Evolutionary conservation across 2,113 vertebrate species (phyloP).

Genomic region (Sander lucioperca): DNA sequence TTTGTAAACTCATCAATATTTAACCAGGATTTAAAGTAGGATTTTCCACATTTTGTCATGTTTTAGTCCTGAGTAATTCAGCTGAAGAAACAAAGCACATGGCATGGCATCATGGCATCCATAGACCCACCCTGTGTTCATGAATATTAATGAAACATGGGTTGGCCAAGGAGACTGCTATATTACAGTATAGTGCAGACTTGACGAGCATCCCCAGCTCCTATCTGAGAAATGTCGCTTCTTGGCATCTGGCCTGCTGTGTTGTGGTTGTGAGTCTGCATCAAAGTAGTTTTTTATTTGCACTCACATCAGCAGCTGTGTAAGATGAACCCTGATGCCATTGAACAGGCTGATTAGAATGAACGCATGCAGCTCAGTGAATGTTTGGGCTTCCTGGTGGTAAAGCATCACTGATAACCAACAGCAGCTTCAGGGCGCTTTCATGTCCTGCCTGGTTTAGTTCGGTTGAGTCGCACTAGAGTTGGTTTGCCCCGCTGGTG

Average conservation of each 20-base stretch:
- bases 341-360: slow-evolving; percentile 33
- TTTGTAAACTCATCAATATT: slow-evolving; percentile 39
- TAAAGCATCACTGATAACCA: slow-evolving; percentile 21
- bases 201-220: not conserved
- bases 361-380: not conserved
- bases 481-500: too few species aligned
- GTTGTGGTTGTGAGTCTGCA: not conserved
- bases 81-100: slow-evolving; percentile 6
- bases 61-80: slow-evolving; percentile 15
- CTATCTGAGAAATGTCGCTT: not conserved
- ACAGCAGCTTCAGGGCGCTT: slow-evolving; percentile 2
- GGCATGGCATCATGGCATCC: not conserved
- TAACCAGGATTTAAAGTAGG: not conserved
- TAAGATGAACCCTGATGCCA: slow-evolving; percentile 15
- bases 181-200: not conserved
- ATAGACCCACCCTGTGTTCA: not conserved
- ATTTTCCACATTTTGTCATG: slow-evolving; percentile 12
- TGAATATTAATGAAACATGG: slow-evolving; percentile 25
- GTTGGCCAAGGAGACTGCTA: not conserved
- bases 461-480: too few species aligned
- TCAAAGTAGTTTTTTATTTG: slow-evolving; percentile 30
- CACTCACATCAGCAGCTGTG: slow-evolving; percentile 48
- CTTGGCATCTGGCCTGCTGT: slow-evolving; percentile 6
- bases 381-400: slow-evolving; percentile 7
- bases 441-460: too few species aligned